These are phyloP conservation scores for Ellobius talpinus DNA, from an alignment of 2,113 vertebrate genomes.

Conservation along the genomic window DNA sequence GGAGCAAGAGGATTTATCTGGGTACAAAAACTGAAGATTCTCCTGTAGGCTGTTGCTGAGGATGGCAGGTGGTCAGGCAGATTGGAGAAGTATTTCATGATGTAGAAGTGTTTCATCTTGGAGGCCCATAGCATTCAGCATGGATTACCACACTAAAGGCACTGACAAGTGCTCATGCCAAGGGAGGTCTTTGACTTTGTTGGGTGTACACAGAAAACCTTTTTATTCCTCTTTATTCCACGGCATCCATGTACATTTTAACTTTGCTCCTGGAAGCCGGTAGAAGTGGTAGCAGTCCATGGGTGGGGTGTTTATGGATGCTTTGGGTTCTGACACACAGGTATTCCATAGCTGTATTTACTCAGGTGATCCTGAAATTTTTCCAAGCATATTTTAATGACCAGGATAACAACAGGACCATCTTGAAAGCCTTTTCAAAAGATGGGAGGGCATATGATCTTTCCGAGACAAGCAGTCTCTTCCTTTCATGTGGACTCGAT, in stretches of 20 bases:
- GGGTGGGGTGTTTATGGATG: not conserved
- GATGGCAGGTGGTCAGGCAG: not conserved
- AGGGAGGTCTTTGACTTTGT: not conserved
- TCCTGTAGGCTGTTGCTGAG: not conserved
- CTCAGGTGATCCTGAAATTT: not conserved
- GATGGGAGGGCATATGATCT: not conserved
- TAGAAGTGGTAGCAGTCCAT: not conserved
- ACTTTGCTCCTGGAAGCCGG: not conserved
- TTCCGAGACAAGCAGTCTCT: not conserved
- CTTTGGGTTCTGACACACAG: not conserved
- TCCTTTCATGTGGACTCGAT: not conserved
- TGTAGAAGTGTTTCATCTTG: not conserved
- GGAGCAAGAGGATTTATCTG: not conserved
- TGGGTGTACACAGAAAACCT: not conserved
- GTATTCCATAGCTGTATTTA: not conserved
- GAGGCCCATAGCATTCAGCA: not conserved
- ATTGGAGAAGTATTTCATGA: not conserved
- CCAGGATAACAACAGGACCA: not conserved
- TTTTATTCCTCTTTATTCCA: not conserved
- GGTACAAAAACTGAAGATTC: not conserved
- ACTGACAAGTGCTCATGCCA: constrained; percentile 14
- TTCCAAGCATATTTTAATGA: not conserved
- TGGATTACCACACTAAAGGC: not conserved
- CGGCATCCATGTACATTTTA: not conserved
- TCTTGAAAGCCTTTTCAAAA: constrained; percentile 7